Conservation (phyloP, 2,797 vertebrate species). For the Pseudochirops cupreus region DNA sequence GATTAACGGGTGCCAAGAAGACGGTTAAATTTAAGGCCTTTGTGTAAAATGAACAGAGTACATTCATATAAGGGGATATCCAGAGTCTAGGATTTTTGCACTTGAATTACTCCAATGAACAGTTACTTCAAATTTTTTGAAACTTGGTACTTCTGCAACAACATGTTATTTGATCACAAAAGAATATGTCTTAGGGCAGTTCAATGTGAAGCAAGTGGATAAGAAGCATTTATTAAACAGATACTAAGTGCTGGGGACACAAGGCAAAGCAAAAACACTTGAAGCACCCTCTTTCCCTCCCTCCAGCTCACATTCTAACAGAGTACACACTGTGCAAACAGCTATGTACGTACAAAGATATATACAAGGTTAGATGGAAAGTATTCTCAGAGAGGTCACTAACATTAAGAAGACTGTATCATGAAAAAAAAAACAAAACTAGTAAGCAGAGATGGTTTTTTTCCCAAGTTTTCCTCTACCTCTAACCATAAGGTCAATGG, state of each 20-base stretch:
- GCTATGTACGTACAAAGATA: not conserved
- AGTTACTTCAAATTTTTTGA: not conserved
- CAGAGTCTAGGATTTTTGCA: not conserved
- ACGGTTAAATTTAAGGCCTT: conserved; percentile 24
- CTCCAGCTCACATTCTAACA: not conserved
- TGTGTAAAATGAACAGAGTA: not conserved
- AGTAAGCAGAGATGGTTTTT: not conserved
- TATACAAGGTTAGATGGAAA: not conserved
- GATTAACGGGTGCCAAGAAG: not conserved
- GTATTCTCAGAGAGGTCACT: not conserved
- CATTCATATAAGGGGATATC: conserved; percentile 31
- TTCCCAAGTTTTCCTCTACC: not conserved
- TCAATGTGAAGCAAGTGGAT: not conserved
- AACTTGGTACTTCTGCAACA: not conserved
- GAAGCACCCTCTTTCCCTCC: not conserved
- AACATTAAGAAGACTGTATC: not conserved
- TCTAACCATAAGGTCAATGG: not conserved
- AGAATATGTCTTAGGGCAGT: not conserved
- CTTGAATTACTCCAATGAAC: not conserved
- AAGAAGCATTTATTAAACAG: not conserved
- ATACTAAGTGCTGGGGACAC: not conserved
- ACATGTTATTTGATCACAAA: not conserved
- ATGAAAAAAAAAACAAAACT: not conserved
- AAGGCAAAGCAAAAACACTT: not conserved
- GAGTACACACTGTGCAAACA: not conserved